Base-by-base conservation (phyloP, 2,888 invertebrate species). In the Arenicola marina region DNA sequence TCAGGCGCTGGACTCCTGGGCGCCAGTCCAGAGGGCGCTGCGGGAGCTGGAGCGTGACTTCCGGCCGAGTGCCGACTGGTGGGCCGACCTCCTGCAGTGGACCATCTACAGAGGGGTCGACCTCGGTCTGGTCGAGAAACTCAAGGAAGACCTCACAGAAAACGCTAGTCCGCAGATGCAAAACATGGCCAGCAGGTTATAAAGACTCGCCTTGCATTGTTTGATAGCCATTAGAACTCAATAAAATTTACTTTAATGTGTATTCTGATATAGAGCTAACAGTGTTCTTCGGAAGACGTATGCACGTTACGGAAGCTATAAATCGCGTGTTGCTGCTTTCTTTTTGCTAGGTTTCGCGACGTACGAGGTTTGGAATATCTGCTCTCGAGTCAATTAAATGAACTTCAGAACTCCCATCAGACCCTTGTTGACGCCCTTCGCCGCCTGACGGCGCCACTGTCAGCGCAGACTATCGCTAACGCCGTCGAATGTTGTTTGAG, bases 401-500 rank as follows among this genome's bases (percentile, higher is more conserved):
- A 76, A 59, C 75, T 83, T 59, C 76, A 83, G 43, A 66, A 74
- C 4, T 72, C 79, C 21, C 78, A 85, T 31, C 67, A 74, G 15
- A 69, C 73, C 1, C 78, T 86, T 18, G 62, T 79, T 4, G 66
- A 75, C 44, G 76, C 74, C 1, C 70, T 87, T 48, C 71, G 75
- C 33, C 68, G 68, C 2, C 72, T 86, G 48, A 70, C 75, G 48
- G 67, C 67, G 68, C 38, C 71, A 0, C 79, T 82, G 4, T 75
- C 80, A 4, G 24, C 2, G 4, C 69, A 78, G 4, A 74, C 87
- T 28, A 84, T 88, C 28, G 76, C 84, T 58, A 70, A 78, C 55
- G 87, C 88, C 1, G 85, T 86, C 29, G 82, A 85, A 61, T 89
- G 89, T 71, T 89, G 89, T 78, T 80, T 89, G 53, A 77, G 88